phyloP scores from a whole-genome alignment of 1,140 invertebrate genomes.

The Meloidogyne hapla region DNA sequence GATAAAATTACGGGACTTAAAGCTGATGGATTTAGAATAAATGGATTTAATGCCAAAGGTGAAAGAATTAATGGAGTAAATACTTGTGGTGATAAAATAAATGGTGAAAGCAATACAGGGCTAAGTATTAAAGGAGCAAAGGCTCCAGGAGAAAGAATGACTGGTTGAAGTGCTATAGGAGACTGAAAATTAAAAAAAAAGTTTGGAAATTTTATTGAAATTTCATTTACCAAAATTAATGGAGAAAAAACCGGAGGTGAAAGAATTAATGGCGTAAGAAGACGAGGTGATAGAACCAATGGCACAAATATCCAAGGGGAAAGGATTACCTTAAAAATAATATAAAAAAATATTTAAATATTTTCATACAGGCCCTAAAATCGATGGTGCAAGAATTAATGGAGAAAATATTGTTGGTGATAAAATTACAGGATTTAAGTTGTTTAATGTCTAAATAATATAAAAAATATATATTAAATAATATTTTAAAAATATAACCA shows the following conservation, averaged over 20 bases:
- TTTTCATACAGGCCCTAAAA: constrained; percentile 26
- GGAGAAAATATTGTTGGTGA: constrained; percentile 43
- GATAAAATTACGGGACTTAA: constrained; percentile 41
- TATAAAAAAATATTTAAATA: constrained; percentile 16
- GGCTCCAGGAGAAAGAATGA: constrained; percentile 46
- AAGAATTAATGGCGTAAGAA: constrained; percentile 35
- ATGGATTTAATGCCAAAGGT: constrained; percentile 44
- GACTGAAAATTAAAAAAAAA: constrained; percentile 32
- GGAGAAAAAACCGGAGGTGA: constrained; percentile 28
- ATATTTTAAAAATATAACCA: constrained; percentile 24
- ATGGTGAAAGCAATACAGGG: constrained; percentile 42
- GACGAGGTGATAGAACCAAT: constrained; percentile 51
- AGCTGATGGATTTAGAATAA: constrained; percentile 45
- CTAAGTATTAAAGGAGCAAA: constrained; percentile 41
- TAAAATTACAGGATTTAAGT: constrained; percentile 45
- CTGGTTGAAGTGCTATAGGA: constrained; percentile 41
- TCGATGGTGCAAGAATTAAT: constrained; percentile 44
- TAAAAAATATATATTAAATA: background rate
- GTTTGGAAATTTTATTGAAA: too few relatives aligned
- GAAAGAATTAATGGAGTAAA: constrained; percentile 49
- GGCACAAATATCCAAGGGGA: constrained; percentile 51
- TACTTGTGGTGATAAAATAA: constrained; percentile 51
- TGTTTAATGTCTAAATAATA: constrained; percentile 6
- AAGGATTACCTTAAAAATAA: constrained; percentile 24
- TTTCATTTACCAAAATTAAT: constrained; percentile 6